These are phyloP conservation scores for Plemyria rubiginata DNA, from an alignment of 2,888 invertebrate genomes.

Conservation along the genomic window DNA sequence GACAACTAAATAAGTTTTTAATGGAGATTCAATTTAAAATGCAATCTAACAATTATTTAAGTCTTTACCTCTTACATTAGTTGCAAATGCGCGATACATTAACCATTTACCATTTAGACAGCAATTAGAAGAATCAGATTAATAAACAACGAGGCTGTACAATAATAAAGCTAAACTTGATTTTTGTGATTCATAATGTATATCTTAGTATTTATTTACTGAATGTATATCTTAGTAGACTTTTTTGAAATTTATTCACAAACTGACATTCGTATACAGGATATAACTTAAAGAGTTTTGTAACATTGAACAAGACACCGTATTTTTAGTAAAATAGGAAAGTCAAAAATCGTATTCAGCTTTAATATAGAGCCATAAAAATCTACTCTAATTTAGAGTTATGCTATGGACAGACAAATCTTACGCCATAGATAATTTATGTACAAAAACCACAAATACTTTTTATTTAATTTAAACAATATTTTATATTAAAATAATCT, in stretches of 20 bases:
- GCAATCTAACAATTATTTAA: constrained; percentile 40
- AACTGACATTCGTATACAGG: too few relatives aligned
- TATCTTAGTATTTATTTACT: too few relatives aligned
- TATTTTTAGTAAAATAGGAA: too few relatives aligned
- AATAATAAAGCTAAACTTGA: constrained; percentile 10
- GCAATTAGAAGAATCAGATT: constrained; percentile 31
- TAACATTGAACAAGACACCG: too few relatives aligned
- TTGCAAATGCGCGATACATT: constrained; percentile 34
- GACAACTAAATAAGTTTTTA: too few relatives aligned
- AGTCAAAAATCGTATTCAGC: neutral
- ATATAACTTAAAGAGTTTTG: too few relatives aligned
- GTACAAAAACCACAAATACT: constrained; percentile 58
- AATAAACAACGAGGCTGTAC: constrained; percentile 25
- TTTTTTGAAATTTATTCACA: too few relatives aligned
- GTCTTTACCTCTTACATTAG: constrained; percentile 44
- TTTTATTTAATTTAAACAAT: constrained; percentile 45
- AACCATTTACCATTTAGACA: constrained; percentile 35
- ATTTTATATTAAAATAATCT: constrained; percentile 33
- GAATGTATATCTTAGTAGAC: too few relatives aligned
- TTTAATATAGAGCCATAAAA: constrained; percentile 13
- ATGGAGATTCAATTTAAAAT: constrained; percentile 20
- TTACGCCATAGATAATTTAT: constrained; percentile 66
- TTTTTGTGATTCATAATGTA: constrained; percentile 1
- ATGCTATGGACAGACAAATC: constrained; percentile 68
- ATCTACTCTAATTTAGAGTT: constrained; percentile 44